Conservation (phyloP, 2,797 vertebrate species). For the Arctocebus calabarensis region DNA sequence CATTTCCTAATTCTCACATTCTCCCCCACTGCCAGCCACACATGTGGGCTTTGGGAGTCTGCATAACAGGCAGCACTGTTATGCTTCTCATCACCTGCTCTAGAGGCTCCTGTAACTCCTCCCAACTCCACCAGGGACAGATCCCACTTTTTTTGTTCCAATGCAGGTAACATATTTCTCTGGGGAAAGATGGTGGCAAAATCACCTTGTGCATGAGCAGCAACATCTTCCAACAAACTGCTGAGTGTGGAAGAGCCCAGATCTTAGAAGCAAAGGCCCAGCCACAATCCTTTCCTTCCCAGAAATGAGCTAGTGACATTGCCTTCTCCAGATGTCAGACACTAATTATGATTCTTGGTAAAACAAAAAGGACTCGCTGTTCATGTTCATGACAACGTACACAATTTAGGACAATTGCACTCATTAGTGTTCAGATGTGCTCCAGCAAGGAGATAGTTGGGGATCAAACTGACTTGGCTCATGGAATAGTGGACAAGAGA, state of each 20-base stretch:
- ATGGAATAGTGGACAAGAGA: neutral
- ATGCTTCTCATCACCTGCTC: neutral
- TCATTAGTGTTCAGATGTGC: neutral
- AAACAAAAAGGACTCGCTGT: neutral
- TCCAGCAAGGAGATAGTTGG: neutral
- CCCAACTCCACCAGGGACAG: neutral
- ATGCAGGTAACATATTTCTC: neutral
- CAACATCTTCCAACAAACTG: neutral
- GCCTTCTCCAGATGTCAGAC: neutral
- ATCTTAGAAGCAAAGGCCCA: neutral
- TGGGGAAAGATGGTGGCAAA: neutral
- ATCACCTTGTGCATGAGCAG: neutral
- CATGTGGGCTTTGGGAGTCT: neutral
- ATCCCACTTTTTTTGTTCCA: neutral
- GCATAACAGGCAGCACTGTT: neutral
- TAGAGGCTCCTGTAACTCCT: neutral
- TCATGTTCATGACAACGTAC: neutral
- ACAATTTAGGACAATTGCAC: neutral
- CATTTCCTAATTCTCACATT: neutral
- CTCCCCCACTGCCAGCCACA: neutral
- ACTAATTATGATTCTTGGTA: neutral
- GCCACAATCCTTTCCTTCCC: neutral
- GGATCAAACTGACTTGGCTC: neutral
- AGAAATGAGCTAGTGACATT: neutral
- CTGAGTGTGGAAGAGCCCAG: neutral